Evolutionary conservation across 2,113 vertebrate species (phyloP).

Genomic region (Pangasianodon hypophthalmus): DNA sequence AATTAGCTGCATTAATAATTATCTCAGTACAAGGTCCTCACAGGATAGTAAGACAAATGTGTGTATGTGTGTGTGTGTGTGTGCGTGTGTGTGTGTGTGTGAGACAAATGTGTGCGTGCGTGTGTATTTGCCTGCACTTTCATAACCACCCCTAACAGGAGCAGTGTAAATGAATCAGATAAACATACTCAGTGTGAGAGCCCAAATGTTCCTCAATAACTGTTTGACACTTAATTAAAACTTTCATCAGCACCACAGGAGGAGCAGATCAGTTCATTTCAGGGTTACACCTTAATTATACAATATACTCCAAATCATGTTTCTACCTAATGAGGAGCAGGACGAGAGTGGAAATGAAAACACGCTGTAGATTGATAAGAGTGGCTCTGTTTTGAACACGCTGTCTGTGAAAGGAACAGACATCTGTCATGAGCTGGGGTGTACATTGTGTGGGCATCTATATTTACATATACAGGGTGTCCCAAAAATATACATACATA

Average conservation of each 20-base stretch:
- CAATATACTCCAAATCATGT: constrained; percentile 66
- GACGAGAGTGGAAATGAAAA: constrained; percentile 56
- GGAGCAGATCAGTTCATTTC: constrained; percentile 64
- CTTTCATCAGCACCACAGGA: constrained; percentile 70
- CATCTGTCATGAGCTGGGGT: constrained; percentile 1
- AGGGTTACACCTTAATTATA: constrained; percentile 64
- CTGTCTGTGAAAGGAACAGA: constrained; percentile 1
- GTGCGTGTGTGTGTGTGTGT: constrained; percentile 6
- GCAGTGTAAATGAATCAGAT: constrained; percentile 53
- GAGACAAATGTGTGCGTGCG: neutral
- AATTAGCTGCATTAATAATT: neutral
- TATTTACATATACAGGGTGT: neutral
- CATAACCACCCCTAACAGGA: constrained; percentile 45
- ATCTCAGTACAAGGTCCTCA: neutral
- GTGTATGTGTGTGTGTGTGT: constrained; percentile 2
- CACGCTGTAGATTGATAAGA: constrained; percentile 41
- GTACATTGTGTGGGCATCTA: neutral
- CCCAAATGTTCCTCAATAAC: constrained; percentile 57
- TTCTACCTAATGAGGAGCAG: constrained; percentile 62
- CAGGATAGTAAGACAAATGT: neutral
- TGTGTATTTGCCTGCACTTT: constrained; percentile 3
- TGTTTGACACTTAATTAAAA: constrained; percentile 76
- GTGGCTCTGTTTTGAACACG: constrained; percentile 22
- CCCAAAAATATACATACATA: too few species aligned
- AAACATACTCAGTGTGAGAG: constrained; percentile 53